These are phyloP conservation scores for Maniola jurtina DNA, from an alignment of 1,140 invertebrate genomes.

Conservation along the genomic window DNA sequence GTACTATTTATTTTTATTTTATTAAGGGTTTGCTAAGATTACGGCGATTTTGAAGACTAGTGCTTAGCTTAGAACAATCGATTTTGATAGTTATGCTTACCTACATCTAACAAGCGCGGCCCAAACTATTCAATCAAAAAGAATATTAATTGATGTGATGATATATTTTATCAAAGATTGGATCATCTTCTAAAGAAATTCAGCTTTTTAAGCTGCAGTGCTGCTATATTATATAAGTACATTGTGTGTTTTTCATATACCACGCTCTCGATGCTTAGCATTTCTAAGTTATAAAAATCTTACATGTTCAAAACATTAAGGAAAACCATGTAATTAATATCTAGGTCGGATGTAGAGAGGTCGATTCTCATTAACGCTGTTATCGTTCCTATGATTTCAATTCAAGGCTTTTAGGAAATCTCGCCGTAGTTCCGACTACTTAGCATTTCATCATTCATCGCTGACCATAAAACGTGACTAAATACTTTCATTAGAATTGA, in stretches of 20 bases:
- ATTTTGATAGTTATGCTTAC: no score
- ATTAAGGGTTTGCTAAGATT: no score
- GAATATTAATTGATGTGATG: no score
- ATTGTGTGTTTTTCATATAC: background rate
- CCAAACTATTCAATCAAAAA: no score
- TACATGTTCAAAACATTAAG: conserved; percentile 14
- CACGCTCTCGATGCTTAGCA: background rate
- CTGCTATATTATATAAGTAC: no score
- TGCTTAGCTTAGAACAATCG: no score
- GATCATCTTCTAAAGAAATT: no score
- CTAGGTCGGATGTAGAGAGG: conserved; percentile 64
- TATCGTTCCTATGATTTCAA: conserved; percentile 56
- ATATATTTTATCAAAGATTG: no score
- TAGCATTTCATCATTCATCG: conserved; percentile 1
- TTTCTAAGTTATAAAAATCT: background rate
- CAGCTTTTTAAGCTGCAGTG: no score
- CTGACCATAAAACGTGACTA: background rate
- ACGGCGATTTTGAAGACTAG: no score
- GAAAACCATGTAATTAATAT: conserved; percentile 38
- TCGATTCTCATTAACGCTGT: conserved; percentile 60
- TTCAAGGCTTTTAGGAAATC: conserved; percentile 59
- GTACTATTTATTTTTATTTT: no score
- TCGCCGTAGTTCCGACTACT: conserved; percentile 21
- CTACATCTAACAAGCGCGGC: no score
- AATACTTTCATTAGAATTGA: conserved; percentile 4